Percentiles rank a stretch among this genome's conserved stretches.
Evolutionary conservation across 2,888 invertebrate genomes (phyloP).

Genomic region (Latrodectus hesperus): DNA sequence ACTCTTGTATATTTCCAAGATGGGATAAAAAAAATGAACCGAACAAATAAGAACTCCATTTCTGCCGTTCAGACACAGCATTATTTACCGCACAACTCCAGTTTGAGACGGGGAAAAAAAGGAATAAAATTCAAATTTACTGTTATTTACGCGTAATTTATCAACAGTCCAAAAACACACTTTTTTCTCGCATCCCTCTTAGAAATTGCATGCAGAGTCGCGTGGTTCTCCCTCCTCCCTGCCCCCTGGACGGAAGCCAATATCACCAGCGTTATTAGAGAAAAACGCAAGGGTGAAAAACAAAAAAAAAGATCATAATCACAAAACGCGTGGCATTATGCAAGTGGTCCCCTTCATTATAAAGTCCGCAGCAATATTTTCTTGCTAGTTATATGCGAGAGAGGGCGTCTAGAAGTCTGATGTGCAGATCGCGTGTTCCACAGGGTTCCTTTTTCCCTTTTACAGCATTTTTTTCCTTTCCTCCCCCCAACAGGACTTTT

Average conservation of each 20-base stretch:
- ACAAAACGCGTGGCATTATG: constrained; percentile 38
- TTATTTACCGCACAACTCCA: neutral
- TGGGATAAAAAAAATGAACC: neutral
- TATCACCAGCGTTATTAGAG: constrained; percentile 52
- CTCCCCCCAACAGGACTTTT: neutral
- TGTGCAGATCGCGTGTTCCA: constrained; percentile 41
- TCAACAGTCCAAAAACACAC: constrained; percentile 34
- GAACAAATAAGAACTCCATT: constrained; percentile 2
- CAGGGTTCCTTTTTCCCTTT: too few relatives aligned
- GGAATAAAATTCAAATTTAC: constrained; percentile 45
- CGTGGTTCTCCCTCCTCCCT: constrained; percentile 16
- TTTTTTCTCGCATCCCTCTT: neutral
- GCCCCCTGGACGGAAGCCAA: constrained; percentile 52
- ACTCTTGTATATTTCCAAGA: neutral
- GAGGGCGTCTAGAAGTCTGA: constrained; percentile 47
- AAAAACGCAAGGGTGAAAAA: constrained; percentile 7
- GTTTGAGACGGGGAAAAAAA: neutral
- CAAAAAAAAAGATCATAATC: constrained; percentile 8
- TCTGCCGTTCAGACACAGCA: neutral
- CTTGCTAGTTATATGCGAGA: constrained; percentile 22
- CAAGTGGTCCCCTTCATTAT: constrained; percentile 48
- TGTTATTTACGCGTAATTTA: constrained; percentile 57
- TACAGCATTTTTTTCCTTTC: too few relatives aligned
- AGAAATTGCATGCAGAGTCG: constrained; percentile 16
- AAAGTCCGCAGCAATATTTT: constrained; percentile 47